Base-by-base conservation (phyloP, 2,113 vertebrate species). In the Telmatochromis sp. region DNA sequence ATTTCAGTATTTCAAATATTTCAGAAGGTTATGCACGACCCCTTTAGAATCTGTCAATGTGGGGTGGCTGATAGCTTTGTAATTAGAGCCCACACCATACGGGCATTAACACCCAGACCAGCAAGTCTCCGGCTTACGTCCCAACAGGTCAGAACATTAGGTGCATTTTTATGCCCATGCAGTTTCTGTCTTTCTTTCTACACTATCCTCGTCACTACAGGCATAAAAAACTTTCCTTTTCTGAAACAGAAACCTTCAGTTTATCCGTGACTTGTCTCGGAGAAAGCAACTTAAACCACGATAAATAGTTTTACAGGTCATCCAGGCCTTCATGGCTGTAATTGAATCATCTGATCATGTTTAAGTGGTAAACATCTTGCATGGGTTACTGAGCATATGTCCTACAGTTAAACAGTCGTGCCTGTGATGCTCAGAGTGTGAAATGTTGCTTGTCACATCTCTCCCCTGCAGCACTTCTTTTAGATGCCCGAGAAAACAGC, bases 171-270 rank as follows among this genome's bases (percentile, higher is more conserved):
- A 28, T 45, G 37, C n/a, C n/a, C n/a, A 15, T 70, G 35, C 7
- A 70, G 8, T 70, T 42, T 70, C 65, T 70, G 2, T 9, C 11
- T 65, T n/a, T 14, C 19, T 70, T 42, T 70, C 65, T 70, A 14
- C 65, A 23, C 65, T 0, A 14, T 70, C 7, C 0, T 70, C 5
- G 7, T 42, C 35, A 15, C n/a, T 45, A 15, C n/a, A 17, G 21
- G 13, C 40, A 6, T 42, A 3, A 15, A 17, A 73, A 45, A 73
- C 21, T 0, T 63, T 42, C 6, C 0, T 6, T 45, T 45, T 26
- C 68, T 17, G 40, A 70, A 42, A 70, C 37, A 23, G 40, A 45
- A 45, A 45, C 2, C 40, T 45, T 73, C 40, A 3, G 40, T 47
- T 28, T 17, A 73, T 1, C 68, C 9, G 2, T 10, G 21, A 5